A percentile compares a stretch with the other conserved stretches of the same genome.
These are phyloP conservation scores for Neogobius melanostomus DNA, from an alignment of 2,113 vertebrate species.

Conservation along the genomic window DNA sequence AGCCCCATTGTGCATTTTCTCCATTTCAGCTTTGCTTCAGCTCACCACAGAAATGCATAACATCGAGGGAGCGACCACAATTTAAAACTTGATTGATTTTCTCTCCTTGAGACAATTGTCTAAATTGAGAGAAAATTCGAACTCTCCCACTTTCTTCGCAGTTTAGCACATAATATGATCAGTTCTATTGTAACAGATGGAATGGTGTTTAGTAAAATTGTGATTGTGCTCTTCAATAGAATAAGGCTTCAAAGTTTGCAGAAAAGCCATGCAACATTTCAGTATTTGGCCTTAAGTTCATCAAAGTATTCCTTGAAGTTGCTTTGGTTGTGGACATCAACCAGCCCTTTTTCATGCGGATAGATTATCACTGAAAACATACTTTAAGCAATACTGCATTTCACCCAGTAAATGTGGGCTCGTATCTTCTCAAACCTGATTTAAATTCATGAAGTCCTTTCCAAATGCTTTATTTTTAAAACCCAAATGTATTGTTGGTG, in stretches of 20 bases:
- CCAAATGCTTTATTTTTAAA: too few relatives aligned
- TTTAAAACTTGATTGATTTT: conserved; percentile 4
- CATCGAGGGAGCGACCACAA: not conserved
- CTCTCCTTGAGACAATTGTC: not conserved
- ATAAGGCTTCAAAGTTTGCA: not conserved
- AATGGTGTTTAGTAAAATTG: not conserved
- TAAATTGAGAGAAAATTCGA: not conserved
- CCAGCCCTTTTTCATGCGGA: too few relatives aligned
- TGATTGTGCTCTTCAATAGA: not conserved
- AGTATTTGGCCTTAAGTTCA: not conserved
- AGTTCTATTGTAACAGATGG: not conserved
- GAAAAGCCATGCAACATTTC: not conserved
- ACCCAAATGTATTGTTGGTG: too few relatives aligned
- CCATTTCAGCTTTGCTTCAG: not conserved
- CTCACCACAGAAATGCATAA: not conserved
- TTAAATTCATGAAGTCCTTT: too few relatives aligned
- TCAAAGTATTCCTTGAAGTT: not conserved
- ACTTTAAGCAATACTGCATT: too few relatives aligned
- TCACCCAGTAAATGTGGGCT: too few relatives aligned
- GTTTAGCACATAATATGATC: not conserved
- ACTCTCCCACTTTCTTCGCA: not conserved
- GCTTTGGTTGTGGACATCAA: too few relatives aligned
- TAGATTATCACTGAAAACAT: too few relatives aligned
- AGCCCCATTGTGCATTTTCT: not conserved
- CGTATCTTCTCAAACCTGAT: too few relatives aligned